These are phyloP conservation scores for Pandemis cinnamomeana DNA, from an alignment of 2,888 invertebrate species.

Conservation along the genomic window DNA sequence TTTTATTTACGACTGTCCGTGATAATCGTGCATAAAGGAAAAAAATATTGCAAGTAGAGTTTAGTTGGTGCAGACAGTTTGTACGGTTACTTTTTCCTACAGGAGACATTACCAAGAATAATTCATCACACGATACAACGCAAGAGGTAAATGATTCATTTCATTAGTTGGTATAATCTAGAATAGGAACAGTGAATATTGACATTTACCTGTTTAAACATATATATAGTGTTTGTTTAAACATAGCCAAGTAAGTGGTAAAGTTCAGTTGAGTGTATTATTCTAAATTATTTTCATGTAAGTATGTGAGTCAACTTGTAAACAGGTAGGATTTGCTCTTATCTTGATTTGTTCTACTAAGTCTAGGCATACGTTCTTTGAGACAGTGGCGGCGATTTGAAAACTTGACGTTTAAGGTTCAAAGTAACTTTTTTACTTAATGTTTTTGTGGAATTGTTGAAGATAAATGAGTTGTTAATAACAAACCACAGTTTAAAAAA, in stretches of 20 bases:
- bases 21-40: no score
- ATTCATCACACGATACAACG: slow-evolving; percentile 1
- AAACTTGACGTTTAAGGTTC: no score
- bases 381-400: background rate
- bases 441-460: no score
- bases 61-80: background rate
- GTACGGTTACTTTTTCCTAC: background rate
- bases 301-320: no score
- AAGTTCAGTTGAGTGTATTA: background rate
- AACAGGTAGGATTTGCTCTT: no score
- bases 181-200: background rate
- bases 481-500: no score
- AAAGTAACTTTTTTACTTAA: no score
- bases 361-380: background rate
- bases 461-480: no score
- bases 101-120: slow-evolving; percentile 1
- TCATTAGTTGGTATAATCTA: background rate
- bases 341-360: no score
- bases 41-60: background rate
- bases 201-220: slow-evolving; percentile 3
- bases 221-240: background rate
- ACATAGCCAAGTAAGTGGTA: background rate
- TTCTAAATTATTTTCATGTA: no score
- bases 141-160: background rate
- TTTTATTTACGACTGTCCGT: no score